A percentile compares a stretch with the other conserved stretches of the same genome.
Evolutionary conservation across 2,797 vertebrate species (phyloP).

Genomic region (Leptodactylus fallax): DNA sequence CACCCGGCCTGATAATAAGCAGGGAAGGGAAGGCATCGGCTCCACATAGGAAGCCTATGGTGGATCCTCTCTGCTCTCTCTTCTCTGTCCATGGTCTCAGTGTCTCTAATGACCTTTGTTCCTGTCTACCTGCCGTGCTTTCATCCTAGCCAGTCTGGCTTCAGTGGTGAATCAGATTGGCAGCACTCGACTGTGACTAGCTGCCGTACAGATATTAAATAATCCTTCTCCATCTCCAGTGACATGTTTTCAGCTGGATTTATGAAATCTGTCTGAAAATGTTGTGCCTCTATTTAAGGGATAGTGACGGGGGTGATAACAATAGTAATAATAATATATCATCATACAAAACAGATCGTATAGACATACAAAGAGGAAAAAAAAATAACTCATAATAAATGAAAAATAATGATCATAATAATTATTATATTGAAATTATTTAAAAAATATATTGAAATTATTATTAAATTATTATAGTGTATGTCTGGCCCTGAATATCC

Average conservation of each 20-base stretch:
- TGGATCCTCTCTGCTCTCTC: neutral
- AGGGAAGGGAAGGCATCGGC: neutral
- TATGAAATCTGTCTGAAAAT: slow-evolving; percentile 3
- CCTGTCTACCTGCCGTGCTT: slow-evolving; percentile 44
- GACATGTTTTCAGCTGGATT: slow-evolving; percentile 20
- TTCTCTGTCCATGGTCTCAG: neutral
- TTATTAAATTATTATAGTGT: too few species aligned
- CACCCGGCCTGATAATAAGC: neutral
- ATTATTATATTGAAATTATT: too few species aligned
- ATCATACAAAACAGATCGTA: too few species aligned
- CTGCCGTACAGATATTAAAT: slow-evolving; percentile 38
- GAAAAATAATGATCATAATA: too few species aligned
- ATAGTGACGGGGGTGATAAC: too few species aligned
- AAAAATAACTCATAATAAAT: too few species aligned
- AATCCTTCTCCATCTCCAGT: slow-evolving; percentile 25
- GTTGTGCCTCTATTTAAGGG: too few species aligned
- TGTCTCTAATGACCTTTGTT: slow-evolving; percentile 50
- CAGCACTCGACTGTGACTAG: slow-evolving; percentile 29
- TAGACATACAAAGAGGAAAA: too few species aligned
- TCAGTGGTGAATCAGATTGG: slow-evolving; percentile 45
- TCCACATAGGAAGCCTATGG: neutral
- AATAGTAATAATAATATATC: too few species aligned
- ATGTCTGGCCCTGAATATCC: too few species aligned
- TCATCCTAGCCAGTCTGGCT: slow-evolving; percentile 44
- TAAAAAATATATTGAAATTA: too few species aligned